Base-by-base conservation (phyloP, 2,888 invertebrate species). In the Altica lythri region DNA sequence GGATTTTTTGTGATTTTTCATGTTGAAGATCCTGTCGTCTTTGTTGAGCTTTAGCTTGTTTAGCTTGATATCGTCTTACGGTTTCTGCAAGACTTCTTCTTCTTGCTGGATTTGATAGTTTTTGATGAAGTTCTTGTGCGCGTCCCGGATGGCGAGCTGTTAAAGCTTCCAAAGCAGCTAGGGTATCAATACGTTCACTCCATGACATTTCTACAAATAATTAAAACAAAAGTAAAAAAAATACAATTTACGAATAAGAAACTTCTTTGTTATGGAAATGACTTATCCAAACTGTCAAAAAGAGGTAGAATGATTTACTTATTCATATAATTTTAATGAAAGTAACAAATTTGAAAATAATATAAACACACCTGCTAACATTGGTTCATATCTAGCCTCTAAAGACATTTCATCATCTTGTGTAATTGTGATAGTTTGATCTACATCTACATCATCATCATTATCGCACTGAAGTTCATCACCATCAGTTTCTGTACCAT, bases 131-230 rank as follows among this genome's bases (percentile, higher is more conserved):
- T 64, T 95, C 92, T 55, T 93, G 85, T 0, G 94, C 95, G 47
- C 95, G 83, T 14, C 94, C 96, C 0, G 97, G 96, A 73, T 93
- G 91, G n/a, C 95, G 83, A 0, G 89, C 88, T 0, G 89, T 90
- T 16, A 91, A 77, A 0, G 86, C 90, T 64, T 90, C 86, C 10
- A 92, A 71, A 1, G 87, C 89, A 1, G 89, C 89, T 64, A 90
- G 75, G 4, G 86, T 88, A 63, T 92, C 91, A 53, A 92, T 86
- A 10, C 93, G 79, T 63, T 95, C 95, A 0, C 90, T 90, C 89
- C 91, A 91, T 1, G 89, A 86, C 86, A 92, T 88, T 32, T 79
- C 81, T 71, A 50, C 19, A 55, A 38, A 48, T 9, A 10, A 17
- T 42, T 27, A 18, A n/a, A n/a, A 47, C 3, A 12, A 45, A 45